phyloP scores from a whole-genome alignment of 2,888 invertebrate species.

The Liodrosophila aerea region DNA sequence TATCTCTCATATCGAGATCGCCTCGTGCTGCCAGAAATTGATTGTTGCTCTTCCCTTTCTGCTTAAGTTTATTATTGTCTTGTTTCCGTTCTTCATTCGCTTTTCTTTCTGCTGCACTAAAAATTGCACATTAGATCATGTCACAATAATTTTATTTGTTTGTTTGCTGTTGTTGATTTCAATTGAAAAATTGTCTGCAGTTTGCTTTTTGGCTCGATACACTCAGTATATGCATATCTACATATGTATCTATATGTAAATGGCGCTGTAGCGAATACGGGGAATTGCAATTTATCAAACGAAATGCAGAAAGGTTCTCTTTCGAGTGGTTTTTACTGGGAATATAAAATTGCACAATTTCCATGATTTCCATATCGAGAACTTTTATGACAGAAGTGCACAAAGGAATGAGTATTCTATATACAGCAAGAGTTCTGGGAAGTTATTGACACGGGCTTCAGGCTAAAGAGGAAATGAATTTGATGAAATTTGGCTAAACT shows the following conservation, averaged over 20 bases:
- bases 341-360: too few species aligned
- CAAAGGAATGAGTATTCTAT: not conserved
- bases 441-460: not conserved
- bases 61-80: slow-evolving; percentile 14
- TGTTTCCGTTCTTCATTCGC: slow-evolving; percentile 45
- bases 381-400: too few species aligned
- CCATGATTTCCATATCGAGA: not conserved
- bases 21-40: slow-evolving; percentile 5
- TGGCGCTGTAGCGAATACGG: not conserved
- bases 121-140: slow-evolving; percentile 78
- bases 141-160: slow-evolving; percentile 70
- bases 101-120: slow-evolving; percentile 40
- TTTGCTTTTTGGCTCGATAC: slow-evolving; percentile 13
- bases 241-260: not conserved
- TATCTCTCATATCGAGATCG: too few species aligned
- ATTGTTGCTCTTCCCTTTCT: slow-evolving; percentile 11
- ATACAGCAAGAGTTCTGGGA: not conserved
- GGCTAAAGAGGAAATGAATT: too few species aligned
- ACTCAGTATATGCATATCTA: too few species aligned
- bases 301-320: too few species aligned
- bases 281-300: too few species aligned
- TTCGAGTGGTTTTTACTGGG: not conserved
- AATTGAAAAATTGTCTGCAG: slow-evolving; percentile 42
- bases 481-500: too few species aligned
- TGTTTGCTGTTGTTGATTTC: slow-evolving; percentile 30